Conservation (phyloP, 2,888 invertebrate species). For the Eupelmus urozonus region DNA sequence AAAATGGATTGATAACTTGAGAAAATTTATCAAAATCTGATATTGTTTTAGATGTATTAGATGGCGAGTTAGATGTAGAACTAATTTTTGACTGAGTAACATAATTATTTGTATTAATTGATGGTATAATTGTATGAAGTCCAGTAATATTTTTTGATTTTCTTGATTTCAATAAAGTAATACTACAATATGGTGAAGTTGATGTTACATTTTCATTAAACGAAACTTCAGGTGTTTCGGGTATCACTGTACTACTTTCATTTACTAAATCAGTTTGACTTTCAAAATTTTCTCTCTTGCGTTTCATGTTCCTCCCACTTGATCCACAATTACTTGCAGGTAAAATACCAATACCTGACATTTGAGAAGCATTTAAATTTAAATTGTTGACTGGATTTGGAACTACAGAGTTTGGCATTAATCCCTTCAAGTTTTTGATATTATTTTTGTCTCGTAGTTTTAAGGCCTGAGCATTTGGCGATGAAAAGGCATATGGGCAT, state of each 20-base stretch:
- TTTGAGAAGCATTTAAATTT: background rate
- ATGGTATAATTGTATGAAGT: conserved; percentile 1
- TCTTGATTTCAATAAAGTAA: too few species aligned
- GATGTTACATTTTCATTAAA: background rate
- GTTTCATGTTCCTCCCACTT: background rate
- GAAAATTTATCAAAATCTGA: background rate
- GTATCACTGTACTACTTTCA: background rate
- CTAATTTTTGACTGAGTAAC: conserved; percentile 3
- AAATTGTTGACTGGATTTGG: background rate
- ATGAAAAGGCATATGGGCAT: background rate
- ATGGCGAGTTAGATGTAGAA: background rate
- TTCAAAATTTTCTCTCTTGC: background rate
- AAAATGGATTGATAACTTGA: background rate
- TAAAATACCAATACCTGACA: background rate
- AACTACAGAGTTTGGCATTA: background rate
- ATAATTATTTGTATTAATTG: background rate
- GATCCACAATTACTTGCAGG: background rate
- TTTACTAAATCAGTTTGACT: background rate
- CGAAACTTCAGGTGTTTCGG: conserved; percentile 22
- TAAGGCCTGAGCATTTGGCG: conserved; percentile 2
- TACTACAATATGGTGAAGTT: conserved; percentile 31
- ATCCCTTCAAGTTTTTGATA: background rate
- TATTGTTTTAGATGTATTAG: conserved; percentile 7
- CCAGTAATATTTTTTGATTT: background rate
- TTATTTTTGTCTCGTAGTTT: background rate